phyloP scores from a whole-genome alignment of 2,113 vertebrate genomes.

The Crotalus horridus region DNA sequence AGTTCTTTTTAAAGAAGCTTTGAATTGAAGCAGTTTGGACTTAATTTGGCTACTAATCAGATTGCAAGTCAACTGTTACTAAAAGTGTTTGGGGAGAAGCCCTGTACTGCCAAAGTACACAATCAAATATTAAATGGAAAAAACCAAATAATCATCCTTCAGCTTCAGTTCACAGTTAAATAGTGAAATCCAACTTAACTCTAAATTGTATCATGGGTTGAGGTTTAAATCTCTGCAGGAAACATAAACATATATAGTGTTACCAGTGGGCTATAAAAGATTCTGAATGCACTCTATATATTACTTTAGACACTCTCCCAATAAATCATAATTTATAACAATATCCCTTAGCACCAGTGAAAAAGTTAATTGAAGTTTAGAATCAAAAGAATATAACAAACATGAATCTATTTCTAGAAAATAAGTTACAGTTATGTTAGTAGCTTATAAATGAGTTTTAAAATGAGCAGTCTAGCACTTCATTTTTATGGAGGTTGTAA shows the following conservation, averaged over 20 bases:
- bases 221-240: neutral
- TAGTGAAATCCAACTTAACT: fast-evolving
- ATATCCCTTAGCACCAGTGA: constrained; percentile 28
- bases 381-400: constrained; percentile 56
- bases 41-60: constrained; percentile 33
- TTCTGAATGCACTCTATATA: neutral
- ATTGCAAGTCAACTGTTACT: neutral
- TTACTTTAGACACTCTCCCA: neutral
- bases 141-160: fast-evolving
- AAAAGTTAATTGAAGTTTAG: constrained; percentile 37
- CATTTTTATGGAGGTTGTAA: constrained; percentile 24
- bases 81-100: constrained; percentile 17
- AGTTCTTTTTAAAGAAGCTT: neutral
- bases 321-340: neutral
- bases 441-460: constrained; percentile 29
- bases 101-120: neutral
- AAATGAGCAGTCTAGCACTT: constrained; percentile 33
- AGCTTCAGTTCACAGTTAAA: neutral
- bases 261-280: neutral
- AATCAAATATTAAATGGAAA: neutral
- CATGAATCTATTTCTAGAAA: constrained; percentile 54
- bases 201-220: neutral
- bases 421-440: neutral
- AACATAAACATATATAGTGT: neutral
- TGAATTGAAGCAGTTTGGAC: constrained; percentile 36